Percentiles rank a stretch among this genome's conserved stretches.
phyloP scores from a whole-genome alignment of 23 tunicate genomes.

The Diplosoma virens region DNA sequence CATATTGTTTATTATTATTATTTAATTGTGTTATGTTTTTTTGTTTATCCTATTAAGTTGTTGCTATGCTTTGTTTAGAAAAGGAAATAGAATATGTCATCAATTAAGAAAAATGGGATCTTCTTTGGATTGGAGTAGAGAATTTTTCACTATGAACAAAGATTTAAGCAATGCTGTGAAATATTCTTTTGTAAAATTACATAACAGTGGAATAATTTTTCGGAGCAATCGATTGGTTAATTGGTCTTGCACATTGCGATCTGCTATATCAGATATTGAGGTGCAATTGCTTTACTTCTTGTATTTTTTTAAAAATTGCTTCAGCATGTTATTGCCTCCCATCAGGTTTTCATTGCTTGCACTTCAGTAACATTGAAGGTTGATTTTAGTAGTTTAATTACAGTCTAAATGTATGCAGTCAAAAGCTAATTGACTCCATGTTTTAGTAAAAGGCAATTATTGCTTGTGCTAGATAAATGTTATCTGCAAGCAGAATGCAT shows the following conservation, averaged over 20 bases:
- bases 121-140: constrained; percentile 92
- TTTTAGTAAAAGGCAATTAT: too few species aligned
- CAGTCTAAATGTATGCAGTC: too few species aligned
- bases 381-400: too few species aligned
- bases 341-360: not conserved
- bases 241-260: constrained; percentile 95
- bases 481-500: too few species aligned
- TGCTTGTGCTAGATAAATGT: too few species aligned
- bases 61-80: too few species aligned
- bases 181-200: constrained; percentile 62
- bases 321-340: not conserved
- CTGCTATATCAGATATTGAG: constrained; percentile 97
- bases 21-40: too few species aligned
- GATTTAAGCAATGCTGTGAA: constrained; percentile 71
- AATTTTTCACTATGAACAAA: constrained; percentile 94
- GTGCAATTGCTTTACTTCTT: not conserved
- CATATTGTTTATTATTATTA: too few species aligned
- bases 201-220: constrained; percentile 74
- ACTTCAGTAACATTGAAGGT: too few species aligned
- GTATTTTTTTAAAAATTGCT: not conserved
- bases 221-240: constrained; percentile 90
- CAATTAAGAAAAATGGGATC: constrained; percentile 87
- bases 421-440: too few species aligned
- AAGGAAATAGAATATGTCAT: constrained; percentile 73
- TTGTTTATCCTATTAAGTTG: too few species aligned